A percentile compares a stretch with the other conserved stretches of the same genome.
Evolutionary conservation across 2,888 invertebrate species (phyloP).

Genomic region (Pseudococcus jackbeardsleyi): DNA sequence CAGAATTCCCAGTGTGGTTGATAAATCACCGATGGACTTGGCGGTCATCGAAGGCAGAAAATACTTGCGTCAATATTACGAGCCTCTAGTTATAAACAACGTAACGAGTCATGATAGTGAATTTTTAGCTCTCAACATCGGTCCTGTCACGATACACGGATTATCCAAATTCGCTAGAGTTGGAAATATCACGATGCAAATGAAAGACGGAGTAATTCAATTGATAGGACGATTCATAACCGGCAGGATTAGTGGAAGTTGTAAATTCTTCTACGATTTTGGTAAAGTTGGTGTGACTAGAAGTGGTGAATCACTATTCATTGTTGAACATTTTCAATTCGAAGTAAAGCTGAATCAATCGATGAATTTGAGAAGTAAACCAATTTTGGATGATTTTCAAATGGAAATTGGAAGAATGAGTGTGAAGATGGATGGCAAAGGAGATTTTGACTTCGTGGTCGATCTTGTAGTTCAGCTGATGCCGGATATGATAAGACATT

Average conservation of each 20-base stretch:
- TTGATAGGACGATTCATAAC: slow-evolving; percentile 83
- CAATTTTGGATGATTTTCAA: slow-evolving; percentile 80
- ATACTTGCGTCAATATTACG: slow-evolving; percentile 76
- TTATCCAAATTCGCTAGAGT: slow-evolving; percentile 85
- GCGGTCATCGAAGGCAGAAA: slow-evolving; percentile 81
- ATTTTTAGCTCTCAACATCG: slow-evolving; percentile 52
- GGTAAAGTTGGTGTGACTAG: slow-evolving; percentile 72
- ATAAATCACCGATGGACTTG: slow-evolving; percentile 82
- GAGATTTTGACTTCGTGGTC: slow-evolving; percentile 85
- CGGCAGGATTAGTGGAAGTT: slow-evolving; percentile 81
- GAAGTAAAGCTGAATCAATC: slow-evolving; percentile 80
- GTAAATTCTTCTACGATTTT: slow-evolving; percentile 82
- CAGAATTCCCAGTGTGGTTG: slow-evolving; percentile 73
- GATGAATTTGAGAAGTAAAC: slow-evolving; percentile 81
- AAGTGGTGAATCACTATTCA: slow-evolving; percentile 81
- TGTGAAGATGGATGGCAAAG: slow-evolving; percentile 82
- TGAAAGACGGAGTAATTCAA: slow-evolving; percentile 79
- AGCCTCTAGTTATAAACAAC: slow-evolving; percentile 75
- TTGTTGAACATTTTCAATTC: slow-evolving; percentile 79
- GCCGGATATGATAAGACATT: slow-evolving; percentile 86
- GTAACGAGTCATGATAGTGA: slow-evolving; percentile 65
- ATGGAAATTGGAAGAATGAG: slow-evolving; percentile 87
- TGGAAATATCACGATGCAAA: slow-evolving; percentile 80
- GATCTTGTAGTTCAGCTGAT: slow-evolving; percentile 85
- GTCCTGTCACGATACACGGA: slow-evolving; percentile 74